Evolutionary conservation across 1,140 invertebrate genomes (phyloP).

Genomic region (Magallana gigas): DNA sequence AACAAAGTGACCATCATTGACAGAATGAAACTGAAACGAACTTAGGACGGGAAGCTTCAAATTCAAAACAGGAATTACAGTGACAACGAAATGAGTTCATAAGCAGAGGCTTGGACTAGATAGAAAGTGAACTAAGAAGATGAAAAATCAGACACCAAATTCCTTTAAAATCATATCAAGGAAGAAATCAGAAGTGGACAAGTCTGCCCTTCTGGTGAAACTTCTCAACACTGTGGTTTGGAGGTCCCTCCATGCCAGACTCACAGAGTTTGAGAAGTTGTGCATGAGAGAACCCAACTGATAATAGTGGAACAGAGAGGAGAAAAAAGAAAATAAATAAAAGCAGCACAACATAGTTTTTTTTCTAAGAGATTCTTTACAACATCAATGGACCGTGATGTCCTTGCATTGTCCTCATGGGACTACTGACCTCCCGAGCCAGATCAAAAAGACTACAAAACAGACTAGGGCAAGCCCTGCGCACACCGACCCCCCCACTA

Average conservation of each 20-base stretch:
- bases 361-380: neutral
- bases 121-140: neutral
- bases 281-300: neutral
- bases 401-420: constrained; percentile 3
- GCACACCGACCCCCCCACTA: constrained; percentile 27
- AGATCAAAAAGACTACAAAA: constrained; percentile 28
- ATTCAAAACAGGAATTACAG: neutral
- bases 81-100: neutral
- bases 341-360: constrained; percentile 9
- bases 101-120: constrained; percentile 27
- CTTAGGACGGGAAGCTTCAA: neutral
- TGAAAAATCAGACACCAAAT: constrained; percentile 8
- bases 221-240: constrained; percentile 16
- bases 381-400: constrained; percentile 21
- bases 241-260: too few relatives aligned
- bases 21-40: constrained; percentile 1
- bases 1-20: neutral
- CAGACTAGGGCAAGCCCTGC: constrained; percentile 26
- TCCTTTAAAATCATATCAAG: neutral
- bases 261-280: constrained; percentile 1
- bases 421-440: constrained; percentile 22
- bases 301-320: constrained; percentile 6
- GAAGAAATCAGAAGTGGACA: neutral
- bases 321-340: neutral
- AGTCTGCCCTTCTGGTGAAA: neutral